Percentiles rank a stretch among this genome's conserved stretches.
Conservation (phyloP, 2,113 vertebrate genomes). For the Apodemus sylvaticus region DNA sequence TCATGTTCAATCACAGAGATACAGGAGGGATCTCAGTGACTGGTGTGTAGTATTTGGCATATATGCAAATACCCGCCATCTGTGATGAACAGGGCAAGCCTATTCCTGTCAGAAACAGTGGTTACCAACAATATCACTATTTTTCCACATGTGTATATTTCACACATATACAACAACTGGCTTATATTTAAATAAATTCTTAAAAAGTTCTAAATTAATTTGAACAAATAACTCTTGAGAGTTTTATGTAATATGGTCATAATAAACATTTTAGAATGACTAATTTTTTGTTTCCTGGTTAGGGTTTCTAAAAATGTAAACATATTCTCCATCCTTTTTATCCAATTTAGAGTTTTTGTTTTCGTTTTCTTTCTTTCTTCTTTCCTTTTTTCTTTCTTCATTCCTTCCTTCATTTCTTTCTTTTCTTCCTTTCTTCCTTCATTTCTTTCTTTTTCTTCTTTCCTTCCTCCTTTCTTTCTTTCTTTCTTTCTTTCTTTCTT, state of each 20-base stretch:
- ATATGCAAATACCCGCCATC: background rate
- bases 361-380: background rate
- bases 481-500: fast-evolving
- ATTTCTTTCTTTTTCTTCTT: no score
- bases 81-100: background rate
- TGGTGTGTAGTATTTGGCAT: fast-evolving
- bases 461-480: background rate
- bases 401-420: no score
- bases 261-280: constrained; percentile 16
- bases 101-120: background rate
- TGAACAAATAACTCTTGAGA: background rate
- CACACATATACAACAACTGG: background rate
- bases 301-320: background rate
- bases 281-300: constrained; percentile 10
- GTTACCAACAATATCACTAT: background rate
- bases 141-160: no score
- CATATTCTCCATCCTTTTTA: background rate
- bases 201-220: background rate
- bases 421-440: no score
- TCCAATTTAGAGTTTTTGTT: background rate
- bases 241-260: background rate
- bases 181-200: background rate
- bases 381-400: no score
- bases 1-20: background rate
- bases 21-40: background rate